Evolutionary conservation across 2,113 vertebrate species (phyloP).

Genomic region (Platichthys stellatus): DNA sequence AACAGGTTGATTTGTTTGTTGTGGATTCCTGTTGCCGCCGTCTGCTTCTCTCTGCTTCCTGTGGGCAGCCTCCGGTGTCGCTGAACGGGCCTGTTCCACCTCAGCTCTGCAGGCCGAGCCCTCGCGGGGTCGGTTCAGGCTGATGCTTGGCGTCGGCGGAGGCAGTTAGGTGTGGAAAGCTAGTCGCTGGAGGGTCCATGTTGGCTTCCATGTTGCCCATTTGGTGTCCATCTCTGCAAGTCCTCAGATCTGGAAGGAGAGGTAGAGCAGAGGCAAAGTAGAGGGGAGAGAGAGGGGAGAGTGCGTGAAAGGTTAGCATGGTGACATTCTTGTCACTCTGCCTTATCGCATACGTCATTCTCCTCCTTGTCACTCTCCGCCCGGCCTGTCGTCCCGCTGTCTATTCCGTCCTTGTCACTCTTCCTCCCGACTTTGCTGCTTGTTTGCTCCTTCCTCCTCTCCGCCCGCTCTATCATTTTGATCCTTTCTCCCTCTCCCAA

Average conservation of each 20-base stretch:
- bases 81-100: conserved; percentile 10
- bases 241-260: conserved; percentile 56
- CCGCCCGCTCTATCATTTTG: conserved; percentile 54
- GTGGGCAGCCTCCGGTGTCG: conserved; percentile 13
- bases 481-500: conserved; percentile 53
- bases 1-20: conserved; percentile 50
- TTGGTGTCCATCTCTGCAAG: conserved; percentile 55
- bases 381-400: conserved; percentile 74
- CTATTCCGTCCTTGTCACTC: conserved; percentile 76
- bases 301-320: conserved; percentile 76
- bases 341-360: conserved; percentile 75
- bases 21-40: conserved; percentile 31
- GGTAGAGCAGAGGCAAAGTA: conserved; percentile 44
- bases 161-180: conserved; percentile 47
- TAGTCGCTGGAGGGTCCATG: conserved; percentile 38
- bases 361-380: conserved; percentile 67
- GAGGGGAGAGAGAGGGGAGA: conserved; percentile 49
- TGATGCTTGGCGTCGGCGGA: conserved; percentile 44
- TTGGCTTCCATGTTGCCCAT: conserved; percentile 62
- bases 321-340: conserved; percentile 80
- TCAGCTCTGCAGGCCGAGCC: conserved; percentile 38
- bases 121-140: conserved; percentile 18
- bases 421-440: conserved; percentile 52
- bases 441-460: conserved; percentile 56
- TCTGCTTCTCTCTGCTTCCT: conserved; percentile 34